Conservation (phyloP, 2,113 vertebrate genomes). For the Hemiprocne comata region DNA sequence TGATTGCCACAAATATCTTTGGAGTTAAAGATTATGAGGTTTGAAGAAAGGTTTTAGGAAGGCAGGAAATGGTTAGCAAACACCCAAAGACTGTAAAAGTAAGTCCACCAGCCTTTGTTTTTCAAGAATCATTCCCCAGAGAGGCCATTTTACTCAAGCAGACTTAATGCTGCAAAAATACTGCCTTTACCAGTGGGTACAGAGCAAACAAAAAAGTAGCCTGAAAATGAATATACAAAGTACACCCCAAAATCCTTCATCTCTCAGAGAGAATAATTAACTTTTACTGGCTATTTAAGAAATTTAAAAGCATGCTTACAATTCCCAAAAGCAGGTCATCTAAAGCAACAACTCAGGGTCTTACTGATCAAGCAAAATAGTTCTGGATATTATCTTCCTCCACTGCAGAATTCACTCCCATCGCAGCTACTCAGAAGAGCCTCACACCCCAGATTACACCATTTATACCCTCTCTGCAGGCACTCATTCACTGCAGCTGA, state of each 20-base stretch:
- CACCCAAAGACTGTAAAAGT: not conserved
- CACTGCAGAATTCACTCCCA: not conserved
- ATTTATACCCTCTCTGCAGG: not conserved
- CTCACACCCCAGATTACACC: fast-evolving
- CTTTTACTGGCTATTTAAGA: not conserved
- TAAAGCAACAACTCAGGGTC: not conserved
- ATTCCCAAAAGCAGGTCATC: not conserved
- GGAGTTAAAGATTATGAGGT: not conserved
- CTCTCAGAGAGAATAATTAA: not conserved
- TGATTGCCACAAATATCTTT: not conserved
- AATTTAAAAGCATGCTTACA: not conserved
- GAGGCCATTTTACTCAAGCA: not conserved
- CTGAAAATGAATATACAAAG: not conserved
- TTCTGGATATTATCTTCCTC: not conserved
- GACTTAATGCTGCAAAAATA: not conserved
- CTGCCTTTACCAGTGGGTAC: not conserved
- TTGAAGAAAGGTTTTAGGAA: not conserved
- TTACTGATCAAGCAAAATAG: not conserved
- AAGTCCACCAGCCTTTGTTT: not conserved
- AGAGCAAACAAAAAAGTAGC: not conserved
- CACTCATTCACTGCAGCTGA: constrained; percentile 7
- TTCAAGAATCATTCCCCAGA: not conserved
- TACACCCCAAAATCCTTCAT: not conserved
- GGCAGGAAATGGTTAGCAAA: not conserved
- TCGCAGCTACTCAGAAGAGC: not conserved